Percentiles rank a stretch among this genome's conserved stretches.
Conservation (phyloP, 2,113 vertebrate genomes). For the Pterocles gutturalis region DNA sequence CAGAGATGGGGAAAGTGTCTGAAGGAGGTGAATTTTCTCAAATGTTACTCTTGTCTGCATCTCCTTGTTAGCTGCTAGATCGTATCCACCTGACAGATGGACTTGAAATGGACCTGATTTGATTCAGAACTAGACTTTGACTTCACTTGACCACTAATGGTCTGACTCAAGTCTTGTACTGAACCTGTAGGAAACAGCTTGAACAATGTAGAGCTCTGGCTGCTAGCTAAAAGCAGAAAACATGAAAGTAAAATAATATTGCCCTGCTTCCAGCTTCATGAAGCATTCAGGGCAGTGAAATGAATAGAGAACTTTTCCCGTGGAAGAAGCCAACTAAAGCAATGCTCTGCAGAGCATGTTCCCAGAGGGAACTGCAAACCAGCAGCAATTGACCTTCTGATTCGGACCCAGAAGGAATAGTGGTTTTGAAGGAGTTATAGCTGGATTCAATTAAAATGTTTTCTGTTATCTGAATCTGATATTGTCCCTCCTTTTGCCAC, state of each 20-base stretch:
- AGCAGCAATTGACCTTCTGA: neutral
- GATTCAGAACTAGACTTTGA: neutral
- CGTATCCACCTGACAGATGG: neutral
- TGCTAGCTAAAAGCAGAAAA: neutral
- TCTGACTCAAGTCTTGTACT: neutral
- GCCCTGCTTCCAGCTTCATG: neutral
- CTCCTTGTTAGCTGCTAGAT: neutral
- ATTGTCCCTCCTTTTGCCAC: neutral
- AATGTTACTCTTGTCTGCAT: neutral
- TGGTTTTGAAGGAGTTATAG: neutral
- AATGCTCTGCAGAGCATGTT: neutral
- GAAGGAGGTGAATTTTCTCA: neutral
- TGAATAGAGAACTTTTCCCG: neutral
- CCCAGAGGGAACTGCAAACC: neutral
- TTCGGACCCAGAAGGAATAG: neutral
- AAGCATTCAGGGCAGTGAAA: neutral
- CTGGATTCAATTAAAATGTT: neutral
- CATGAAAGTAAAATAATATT: neutral
- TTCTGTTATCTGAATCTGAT: neutral
- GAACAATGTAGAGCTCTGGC: neutral
- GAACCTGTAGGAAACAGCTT: neutral
- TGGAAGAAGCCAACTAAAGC: neutral
- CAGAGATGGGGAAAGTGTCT: neutral
- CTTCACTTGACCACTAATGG: neutral
- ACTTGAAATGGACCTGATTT: neutral